Evolutionary conservation across 2,797 vertebrate genomes (phyloP).

Genomic region (Acrocephalus scirpaceus): DNA sequence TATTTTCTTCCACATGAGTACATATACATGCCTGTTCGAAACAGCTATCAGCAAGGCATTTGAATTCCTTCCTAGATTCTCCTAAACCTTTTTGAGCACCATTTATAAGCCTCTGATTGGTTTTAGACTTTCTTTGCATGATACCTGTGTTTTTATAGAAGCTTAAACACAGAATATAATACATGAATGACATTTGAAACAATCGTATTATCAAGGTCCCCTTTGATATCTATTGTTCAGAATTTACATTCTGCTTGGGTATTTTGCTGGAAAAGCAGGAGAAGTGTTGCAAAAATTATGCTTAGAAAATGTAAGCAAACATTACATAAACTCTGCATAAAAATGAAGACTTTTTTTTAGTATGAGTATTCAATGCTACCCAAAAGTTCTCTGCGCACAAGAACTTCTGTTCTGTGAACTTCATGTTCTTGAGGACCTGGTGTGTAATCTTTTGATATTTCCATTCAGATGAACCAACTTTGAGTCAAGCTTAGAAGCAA

Average conservation of each 20-base stretch:
- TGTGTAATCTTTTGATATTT: neutral
- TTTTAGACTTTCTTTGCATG: neutral
- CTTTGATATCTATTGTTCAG: neutral
- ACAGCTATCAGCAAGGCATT: neutral
- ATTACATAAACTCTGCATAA: neutral
- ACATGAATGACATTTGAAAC: neutral
- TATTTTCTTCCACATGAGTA: neutral
- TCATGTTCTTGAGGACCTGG: neutral
- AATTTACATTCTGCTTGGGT: neutral
- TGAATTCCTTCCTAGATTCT: neutral
- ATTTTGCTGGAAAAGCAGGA: neutral
- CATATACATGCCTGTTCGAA: neutral
- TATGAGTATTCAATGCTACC: neutral
- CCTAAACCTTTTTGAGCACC: neutral
- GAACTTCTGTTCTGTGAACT: neutral
- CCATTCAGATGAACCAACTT: neutral
- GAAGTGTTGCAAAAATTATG: neutral
- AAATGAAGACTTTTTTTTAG: neutral
- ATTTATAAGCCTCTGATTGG: neutral
- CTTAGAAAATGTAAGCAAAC: neutral
- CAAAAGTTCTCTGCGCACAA: neutral
- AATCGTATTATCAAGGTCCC: neutral
- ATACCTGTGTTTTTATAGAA: neutral
- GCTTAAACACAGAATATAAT: neutral
- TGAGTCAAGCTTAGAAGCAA: neutral